A percentile compares a stretch with the other conserved stretches of the same genome.
Evolutionary conservation across 2,888 invertebrate species (phyloP).

Genomic region (Morpho helenor): DNA sequence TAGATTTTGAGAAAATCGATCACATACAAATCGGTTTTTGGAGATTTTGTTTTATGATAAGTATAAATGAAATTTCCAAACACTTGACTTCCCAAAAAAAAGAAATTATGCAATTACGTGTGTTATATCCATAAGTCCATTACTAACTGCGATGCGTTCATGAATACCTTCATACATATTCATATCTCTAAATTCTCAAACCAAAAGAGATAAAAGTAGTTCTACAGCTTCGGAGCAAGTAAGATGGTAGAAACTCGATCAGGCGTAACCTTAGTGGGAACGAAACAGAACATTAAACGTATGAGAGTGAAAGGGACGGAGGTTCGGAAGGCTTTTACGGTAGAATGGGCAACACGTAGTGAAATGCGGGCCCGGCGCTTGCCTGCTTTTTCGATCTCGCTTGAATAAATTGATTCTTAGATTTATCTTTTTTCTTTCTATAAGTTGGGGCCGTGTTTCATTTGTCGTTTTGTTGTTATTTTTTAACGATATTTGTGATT

Average conservation of each 20-base stretch:
- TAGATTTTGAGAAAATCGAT: too few relatives aligned
- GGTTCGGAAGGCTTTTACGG: conserved; percentile 78
- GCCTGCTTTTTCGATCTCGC: conserved; percentile 72
- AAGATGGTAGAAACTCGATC: conserved; percentile 78
- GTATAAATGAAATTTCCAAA: background rate
- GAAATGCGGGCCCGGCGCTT: conserved; percentile 68
- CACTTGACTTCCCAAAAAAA: background rate
- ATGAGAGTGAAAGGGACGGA: conserved; percentile 48
- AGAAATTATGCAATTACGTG: conserved; percentile 10
- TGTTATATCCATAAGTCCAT: conserved; percentile 35
- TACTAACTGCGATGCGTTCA: conserved; percentile 56
- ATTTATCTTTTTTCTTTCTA: conserved; percentile 63
- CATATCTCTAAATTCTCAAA: conserved; percentile 69
- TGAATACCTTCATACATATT: conserved; percentile 61
- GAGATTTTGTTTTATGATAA: too few relatives aligned
- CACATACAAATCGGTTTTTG: too few relatives aligned
- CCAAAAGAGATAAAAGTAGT: conserved; percentile 73
- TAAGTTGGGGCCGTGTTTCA: conserved; percentile 46
- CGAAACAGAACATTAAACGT: conserved; percentile 25
- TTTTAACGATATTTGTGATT: background rate
- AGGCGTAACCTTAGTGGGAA: conserved; percentile 55
- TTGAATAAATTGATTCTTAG: conserved; percentile 77
- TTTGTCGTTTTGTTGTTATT: conserved; percentile 3
- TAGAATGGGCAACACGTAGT: conserved; percentile 72
- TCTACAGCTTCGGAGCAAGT: conserved; percentile 71